These are phyloP conservation scores for Dexiosoma caninum DNA, from an alignment of 2,888 invertebrate species.

Conservation along the genomic window DNA sequence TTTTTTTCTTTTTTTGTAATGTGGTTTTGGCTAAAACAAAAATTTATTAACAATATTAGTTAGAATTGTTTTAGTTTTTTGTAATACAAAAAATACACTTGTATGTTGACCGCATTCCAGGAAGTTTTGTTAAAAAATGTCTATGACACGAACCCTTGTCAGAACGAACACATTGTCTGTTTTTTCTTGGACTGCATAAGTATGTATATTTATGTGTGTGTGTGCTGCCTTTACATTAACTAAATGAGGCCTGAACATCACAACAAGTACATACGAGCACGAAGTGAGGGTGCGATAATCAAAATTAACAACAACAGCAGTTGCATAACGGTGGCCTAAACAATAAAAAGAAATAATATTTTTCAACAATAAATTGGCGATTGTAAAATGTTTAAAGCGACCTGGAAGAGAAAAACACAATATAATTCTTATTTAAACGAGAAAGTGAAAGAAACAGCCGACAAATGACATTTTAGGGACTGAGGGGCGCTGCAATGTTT, in stretches of 20 bases:
- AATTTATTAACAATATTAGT: not conserved
- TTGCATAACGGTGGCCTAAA: conserved; percentile 57
- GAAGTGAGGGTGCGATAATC: conserved; percentile 48
- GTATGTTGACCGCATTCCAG: conserved; percentile 60
- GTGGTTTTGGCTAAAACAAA: conserved; percentile 26
- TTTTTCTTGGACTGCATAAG: not conserved
- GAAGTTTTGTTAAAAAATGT: conserved; percentile 52
- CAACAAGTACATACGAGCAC: not conserved
- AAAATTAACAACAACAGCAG: conserved; percentile 47
- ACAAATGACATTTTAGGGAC: conserved; percentile 27
- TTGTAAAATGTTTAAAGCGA: conserved; percentile 45
- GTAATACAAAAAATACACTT: conserved; percentile 41
- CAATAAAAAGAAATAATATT: conserved; percentile 45
- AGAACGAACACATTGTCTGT: conserved; percentile 63
- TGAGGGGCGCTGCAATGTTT: conserved; percentile 69
- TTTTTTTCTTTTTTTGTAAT: not conserved
- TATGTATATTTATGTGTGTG: not conserved
- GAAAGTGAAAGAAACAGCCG: not conserved
- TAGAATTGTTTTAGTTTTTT: conserved; percentile 11
- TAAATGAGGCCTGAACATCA: conserved; percentile 64
- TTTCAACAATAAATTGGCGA: conserved; percentile 47
- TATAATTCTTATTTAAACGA: not conserved
- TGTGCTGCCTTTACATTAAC: conserved; percentile 38
- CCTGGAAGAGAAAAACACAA: conserved; percentile 2
- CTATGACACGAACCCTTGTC: conserved; percentile 53